phyloP scores from a whole-genome alignment of 1,140 invertebrate species.

The Drosophila micromelanica region DNA sequence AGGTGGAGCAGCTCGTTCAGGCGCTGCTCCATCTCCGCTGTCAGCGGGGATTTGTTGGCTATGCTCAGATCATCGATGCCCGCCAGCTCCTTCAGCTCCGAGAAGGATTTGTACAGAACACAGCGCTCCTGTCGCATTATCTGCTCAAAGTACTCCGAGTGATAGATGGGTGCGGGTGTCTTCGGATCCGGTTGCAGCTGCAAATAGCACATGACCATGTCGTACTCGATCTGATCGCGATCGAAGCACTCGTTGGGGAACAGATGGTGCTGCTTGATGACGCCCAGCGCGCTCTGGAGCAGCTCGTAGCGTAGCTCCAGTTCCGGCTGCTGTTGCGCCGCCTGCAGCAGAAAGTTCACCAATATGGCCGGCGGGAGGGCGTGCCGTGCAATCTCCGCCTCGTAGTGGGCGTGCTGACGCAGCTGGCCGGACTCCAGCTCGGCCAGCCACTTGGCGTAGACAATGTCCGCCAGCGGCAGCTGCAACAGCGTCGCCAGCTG shows the following conservation, averaged over 20 bases:
- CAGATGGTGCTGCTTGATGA: slow-evolving; percentile 77
- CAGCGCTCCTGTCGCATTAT: slow-evolving; percentile 78
- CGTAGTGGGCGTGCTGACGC: slow-evolving; percentile 62
- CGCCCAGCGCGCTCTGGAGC: slow-evolving; percentile 65
- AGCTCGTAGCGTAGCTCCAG: slow-evolving; percentile 61
- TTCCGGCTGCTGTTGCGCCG: slow-evolving; percentile 46
- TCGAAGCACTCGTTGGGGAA: slow-evolving; percentile 81
- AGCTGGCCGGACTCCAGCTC: slow-evolving; percentile 52
- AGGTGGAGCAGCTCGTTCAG: slow-evolving; percentile 70
- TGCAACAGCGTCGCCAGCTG: slow-evolving; percentile 70
- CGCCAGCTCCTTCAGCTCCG: slow-evolving; percentile 78
- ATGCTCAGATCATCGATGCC: slow-evolving; percentile 80
- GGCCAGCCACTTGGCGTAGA: slow-evolving; percentile 78
- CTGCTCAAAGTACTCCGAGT: slow-evolving; percentile 82
- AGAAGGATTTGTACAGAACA: slow-evolving; percentile 80
- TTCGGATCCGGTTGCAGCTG: slow-evolving; percentile 42
- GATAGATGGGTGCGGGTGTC: slow-evolving; percentile 48
- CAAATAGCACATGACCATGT: slow-evolving; percentile 76
- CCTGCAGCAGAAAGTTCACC: slow-evolving; percentile 75
- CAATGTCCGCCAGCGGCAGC: slow-evolving; percentile 72
- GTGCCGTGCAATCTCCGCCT: slow-evolving; percentile 67
- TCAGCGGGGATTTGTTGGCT: slow-evolving; percentile 50
- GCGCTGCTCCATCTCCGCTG: slow-evolving; percentile 52
- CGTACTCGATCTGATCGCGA: slow-evolving; percentile 81
- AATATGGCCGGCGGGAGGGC: slow-evolving; percentile 69